Evolutionary conservation across 2,797 vertebrate species (phyloP).

Genomic region (Podarcis siculus): DNA sequence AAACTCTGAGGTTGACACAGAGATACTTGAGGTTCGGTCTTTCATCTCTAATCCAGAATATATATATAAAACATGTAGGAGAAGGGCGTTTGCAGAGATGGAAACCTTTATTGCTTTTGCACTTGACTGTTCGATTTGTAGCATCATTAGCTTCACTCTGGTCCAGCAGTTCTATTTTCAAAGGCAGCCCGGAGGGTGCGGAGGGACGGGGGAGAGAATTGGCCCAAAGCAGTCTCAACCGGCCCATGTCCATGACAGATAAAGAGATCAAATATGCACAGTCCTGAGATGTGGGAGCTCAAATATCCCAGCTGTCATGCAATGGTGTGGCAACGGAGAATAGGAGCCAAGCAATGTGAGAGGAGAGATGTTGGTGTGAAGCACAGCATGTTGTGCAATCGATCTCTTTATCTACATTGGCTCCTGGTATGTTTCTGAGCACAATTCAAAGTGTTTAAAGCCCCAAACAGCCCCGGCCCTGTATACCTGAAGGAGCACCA

Average conservation of each 20-base stretch:
- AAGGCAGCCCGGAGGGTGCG: neutral
- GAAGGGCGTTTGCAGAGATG: neutral
- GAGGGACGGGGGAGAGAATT: neutral
- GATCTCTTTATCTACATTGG: too few species aligned
- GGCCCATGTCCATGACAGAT: neutral
- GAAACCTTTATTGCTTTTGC: neutral
- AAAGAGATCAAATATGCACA: neutral
- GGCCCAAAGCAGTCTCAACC: neutral
- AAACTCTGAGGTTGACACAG: neutral
- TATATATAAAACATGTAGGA: neutral
- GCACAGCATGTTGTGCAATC: neutral
- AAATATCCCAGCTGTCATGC: neutral
- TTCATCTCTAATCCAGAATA: neutral
- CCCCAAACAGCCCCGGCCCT: too few species aligned
- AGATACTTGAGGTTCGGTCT: neutral
- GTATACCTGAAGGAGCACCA: too few species aligned
- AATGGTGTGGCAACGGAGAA: neutral
- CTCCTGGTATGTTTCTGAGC: too few species aligned
- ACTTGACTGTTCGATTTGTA: neutral
- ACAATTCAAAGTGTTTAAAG: too few species aligned
- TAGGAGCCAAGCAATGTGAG: neutral
- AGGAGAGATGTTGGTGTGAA: neutral
- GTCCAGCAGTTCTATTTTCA: neutral
- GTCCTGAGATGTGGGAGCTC: neutral
- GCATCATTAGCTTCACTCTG: neutral